Base-by-base conservation (phyloP, 1,140 invertebrate genomes). In the Heliconius hermathena region DNA sequence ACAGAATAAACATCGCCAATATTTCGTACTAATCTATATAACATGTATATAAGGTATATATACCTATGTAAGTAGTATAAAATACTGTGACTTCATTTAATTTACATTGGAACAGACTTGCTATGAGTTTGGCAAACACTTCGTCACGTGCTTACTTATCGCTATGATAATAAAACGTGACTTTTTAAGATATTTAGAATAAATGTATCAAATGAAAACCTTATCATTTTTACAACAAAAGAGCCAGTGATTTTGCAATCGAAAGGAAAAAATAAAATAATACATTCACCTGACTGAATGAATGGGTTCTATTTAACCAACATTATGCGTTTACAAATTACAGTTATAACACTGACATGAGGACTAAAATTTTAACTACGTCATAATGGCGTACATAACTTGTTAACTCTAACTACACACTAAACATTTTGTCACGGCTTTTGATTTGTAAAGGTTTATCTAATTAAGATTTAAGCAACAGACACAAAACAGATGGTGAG, bases 71-170 rank as follows among this genome's bases (percentile, higher is more conserved):
- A 26, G 13, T 29, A n/a, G 9, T 66, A 66, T 66, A 29, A 29
- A 1, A 22, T 66, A 22, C 41, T 77, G 41, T 71, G 71, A 77
- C 41, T 41, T 71, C 73, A 78, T 72, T 66, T 71, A 74, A 79
- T 49, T 72, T 75, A 29, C 73, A 74, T 78, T 73, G 60, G 49
- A 75, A 79, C 73, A 22, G 36, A 36, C 41, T 75, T 79, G 71
- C 75, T 79, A 79, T 75, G 52, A 79, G 74, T 79, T 79, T 75
- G 73, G 66, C 73, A 80, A 76, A 80, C 74, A 80, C 70, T 72
- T 74, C 60, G 41, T 76, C 74, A 80, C 78, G 70, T 76, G 74
- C 78, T 22, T 60, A 80, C 46, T 29, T 76, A 72, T 75, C 11
- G 46, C 66, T 72, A 20, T 60, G 49, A 46, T 60, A 70, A 80